phyloP scores from a whole-genome alignment of 2,113 vertebrate species.

The Calypte anna region DNA sequence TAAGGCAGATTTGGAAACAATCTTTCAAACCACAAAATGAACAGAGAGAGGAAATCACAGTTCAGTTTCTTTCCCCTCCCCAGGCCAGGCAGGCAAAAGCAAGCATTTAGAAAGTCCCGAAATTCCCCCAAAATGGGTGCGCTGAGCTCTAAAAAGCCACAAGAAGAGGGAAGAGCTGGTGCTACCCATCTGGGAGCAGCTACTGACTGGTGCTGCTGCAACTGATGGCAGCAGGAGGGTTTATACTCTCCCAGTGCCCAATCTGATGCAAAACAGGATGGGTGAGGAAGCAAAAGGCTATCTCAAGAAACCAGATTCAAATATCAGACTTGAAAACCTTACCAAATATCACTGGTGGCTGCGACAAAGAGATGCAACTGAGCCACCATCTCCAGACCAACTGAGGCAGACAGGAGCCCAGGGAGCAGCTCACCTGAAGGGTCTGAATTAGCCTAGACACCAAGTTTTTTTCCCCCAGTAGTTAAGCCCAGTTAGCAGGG shows the following conservation, averaged over 20 bases:
- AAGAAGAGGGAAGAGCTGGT: background rate
- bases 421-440: background rate
- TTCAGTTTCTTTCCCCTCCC: background rate
- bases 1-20: background rate
- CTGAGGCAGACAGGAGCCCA: background rate
- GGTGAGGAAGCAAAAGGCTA: background rate
- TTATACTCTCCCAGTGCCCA: background rate
- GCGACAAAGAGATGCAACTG: rapidly evolving
- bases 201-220: background rate
- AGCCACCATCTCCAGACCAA: background rate
- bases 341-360: background rate
- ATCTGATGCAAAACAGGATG: background rate
- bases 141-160: background rate
- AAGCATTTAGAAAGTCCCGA: background rate
- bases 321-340: background rate
- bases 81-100: background rate
- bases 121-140: background rate
- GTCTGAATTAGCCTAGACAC: background rate
- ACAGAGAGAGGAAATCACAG: slow-evolving; percentile 17
- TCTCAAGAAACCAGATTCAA: background rate
- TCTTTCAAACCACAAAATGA: slow-evolving; percentile 37
- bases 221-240: background rate
- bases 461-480: rapidly evolving
- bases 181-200: background rate
- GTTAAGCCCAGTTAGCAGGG: background rate